These are phyloP conservation scores for Synergus laeviventris DNA, from an alignment of 2,888 invertebrate species.

Conservation along the genomic window DNA sequence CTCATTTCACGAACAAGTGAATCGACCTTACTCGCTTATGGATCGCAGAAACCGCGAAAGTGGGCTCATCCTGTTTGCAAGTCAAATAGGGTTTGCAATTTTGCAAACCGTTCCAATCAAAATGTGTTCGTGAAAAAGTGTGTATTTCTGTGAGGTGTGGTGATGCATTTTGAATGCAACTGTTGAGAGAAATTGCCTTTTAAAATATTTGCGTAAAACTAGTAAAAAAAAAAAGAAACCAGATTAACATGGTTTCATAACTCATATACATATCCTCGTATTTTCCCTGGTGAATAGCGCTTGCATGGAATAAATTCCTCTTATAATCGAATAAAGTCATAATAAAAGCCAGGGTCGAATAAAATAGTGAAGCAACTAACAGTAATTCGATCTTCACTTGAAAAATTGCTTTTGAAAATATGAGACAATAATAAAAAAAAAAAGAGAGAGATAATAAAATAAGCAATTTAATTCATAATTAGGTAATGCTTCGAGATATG, in stretches of 20 bases:
- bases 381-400: not conserved
- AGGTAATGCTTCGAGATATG: no score
- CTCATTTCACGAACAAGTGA: constrained; percentile 1
- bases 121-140: constrained; percentile 27
- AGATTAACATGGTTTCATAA: not conserved
- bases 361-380: not conserved
- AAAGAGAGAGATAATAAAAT: no score
- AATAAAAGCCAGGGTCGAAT: not conserved
- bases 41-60: constrained; percentile 4
- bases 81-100: constrained; percentile 24
- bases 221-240: not conserved
- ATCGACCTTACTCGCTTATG: not conserved
- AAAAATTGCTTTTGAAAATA: not conserved
- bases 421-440: not conserved
- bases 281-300: not conserved
- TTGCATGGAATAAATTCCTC: not conserved
- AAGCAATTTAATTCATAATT: no score
- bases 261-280: not conserved
- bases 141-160: not conserved
- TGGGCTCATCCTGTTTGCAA: constrained; percentile 37
- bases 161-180: not conserved
- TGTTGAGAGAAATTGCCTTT: constrained; percentile 12
- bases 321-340: not conserved
- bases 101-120: constrained; percentile 7
- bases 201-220: constrained; percentile 19